phyloP scores from a whole-genome alignment of 2,888 invertebrate genomes.

The Drosophila fungiperda region DNA sequence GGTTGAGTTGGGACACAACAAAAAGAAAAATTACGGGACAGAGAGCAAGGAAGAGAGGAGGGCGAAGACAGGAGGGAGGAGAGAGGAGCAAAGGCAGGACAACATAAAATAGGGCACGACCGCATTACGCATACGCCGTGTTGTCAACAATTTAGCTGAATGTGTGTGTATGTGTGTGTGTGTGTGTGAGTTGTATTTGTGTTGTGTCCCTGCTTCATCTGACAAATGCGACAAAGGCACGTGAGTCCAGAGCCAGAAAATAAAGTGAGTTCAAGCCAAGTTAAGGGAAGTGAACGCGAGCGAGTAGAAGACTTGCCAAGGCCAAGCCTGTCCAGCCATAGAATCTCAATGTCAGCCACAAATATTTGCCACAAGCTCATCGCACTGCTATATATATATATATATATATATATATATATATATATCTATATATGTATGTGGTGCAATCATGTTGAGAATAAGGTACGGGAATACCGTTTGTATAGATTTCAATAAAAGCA shows the following conservation, averaged over 20 bases:
- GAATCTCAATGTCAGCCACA: slow-evolving; percentile 27
- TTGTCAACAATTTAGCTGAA: slow-evolving; percentile 51
- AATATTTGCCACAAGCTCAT: slow-evolving; percentile 7
- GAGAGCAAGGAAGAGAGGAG: neutral
- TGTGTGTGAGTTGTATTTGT: neutral
- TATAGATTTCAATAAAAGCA: neutral
- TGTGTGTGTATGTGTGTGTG: slow-evolving; percentile 1
- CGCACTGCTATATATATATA: neutral
- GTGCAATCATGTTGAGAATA: slow-evolving; percentile 13
- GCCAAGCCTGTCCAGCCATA: slow-evolving; percentile 24
- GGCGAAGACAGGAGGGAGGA: neutral
- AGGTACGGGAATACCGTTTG: neutral
- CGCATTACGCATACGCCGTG: slow-evolving; percentile 69
- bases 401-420: neutral
- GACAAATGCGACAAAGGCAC: slow-evolving; percentile 59
- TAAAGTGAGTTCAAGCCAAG: neutral
- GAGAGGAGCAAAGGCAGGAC: slow-evolving; percentile 4
- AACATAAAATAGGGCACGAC: slow-evolving; percentile 35
- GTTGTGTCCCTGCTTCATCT: slow-evolving; percentile 21
- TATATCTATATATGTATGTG: neutral
- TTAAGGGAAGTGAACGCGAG: neutral
- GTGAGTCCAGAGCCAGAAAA: slow-evolving; percentile 37
- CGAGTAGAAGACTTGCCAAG: slow-evolving; percentile 1
- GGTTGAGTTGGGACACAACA: slow-evolving; percentile 23
- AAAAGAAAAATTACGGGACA: neutral